Evolutionary conservation across 2,797 vertebrate species (phyloP).

Genomic region (Lacerta viridis): DNA sequence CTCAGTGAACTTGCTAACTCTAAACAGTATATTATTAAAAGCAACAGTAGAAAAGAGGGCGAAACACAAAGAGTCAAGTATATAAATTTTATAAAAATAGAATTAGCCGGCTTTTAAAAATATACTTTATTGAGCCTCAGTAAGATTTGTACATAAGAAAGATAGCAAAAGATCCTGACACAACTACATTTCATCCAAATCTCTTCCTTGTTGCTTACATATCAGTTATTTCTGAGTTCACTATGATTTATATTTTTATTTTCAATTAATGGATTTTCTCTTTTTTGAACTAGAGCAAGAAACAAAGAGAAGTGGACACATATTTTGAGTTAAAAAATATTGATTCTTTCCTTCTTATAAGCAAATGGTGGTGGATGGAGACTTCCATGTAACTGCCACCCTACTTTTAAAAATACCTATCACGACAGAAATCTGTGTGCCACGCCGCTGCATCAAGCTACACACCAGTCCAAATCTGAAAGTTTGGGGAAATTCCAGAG

Average conservation of each 20-base stretch:
- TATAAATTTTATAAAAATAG: not conserved
- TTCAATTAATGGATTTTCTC: slow-evolving; percentile 23
- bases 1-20: slow-evolving; percentile 47
- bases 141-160: no score
- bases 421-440: not conserved
- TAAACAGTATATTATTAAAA: slow-evolving; percentile 53
- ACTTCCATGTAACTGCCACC: not conserved
- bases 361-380: not conserved
- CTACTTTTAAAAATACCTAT: not conserved
- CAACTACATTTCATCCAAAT: not conserved
- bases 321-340: not conserved
- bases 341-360: not conserved
- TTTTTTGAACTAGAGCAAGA: slow-evolving; percentile 18
- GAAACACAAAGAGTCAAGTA: slow-evolving; percentile 18
- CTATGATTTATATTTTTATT: slow-evolving; percentile 25
- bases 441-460: slow-evolving; percentile 1
- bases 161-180: not conserved
- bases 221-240: slow-evolving; percentile 1
- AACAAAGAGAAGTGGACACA: not conserved
- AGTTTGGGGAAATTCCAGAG: not conserved
- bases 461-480: not conserved
- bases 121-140: slow-evolving; percentile 16
- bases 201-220: slow-evolving; percentile 34
- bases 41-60: slow-evolving; percentile 52
- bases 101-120: slow-evolving; percentile 5